phyloP scores from a whole-genome alignment of 2,113 vertebrate species.

The Rhinogobius similis region DNA sequence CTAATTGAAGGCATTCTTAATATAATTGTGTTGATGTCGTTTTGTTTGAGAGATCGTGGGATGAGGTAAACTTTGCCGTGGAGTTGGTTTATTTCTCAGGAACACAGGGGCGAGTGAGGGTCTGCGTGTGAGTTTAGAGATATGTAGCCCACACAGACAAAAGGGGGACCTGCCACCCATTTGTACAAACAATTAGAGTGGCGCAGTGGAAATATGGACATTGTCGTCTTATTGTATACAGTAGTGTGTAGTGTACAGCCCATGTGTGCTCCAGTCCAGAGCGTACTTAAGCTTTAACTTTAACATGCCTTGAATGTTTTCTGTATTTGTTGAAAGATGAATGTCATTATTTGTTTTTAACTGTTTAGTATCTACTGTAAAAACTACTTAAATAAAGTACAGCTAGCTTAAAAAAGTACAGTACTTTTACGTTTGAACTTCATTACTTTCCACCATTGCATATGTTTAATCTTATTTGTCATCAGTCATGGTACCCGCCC shows the following conservation, averaged over 20 bases:
- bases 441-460: not conserved
- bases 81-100: slow-evolving; percentile 41
- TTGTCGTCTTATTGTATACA: not conserved
- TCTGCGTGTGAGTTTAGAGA: slow-evolving; percentile 8
- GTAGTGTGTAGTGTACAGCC: not conserved
- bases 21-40: slow-evolving; percentile 26
- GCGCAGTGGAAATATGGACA: not conserved
- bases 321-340: not conserved
- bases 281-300: too few species aligned
- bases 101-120: not conserved
- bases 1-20: slow-evolving; percentile 20
- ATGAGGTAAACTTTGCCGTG: slow-evolving; percentile 36
- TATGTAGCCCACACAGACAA: slow-evolving; percentile 40
- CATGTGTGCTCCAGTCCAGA: not conserved
- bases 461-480: not conserved
- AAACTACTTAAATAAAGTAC: too few species aligned
- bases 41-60: slow-evolving; percentile 31
- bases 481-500: too few species aligned
- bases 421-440: too few species aligned
- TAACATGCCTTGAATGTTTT: too few species aligned
- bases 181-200: slow-evolving; percentile 15
- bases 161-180: slow-evolving; percentile 5
- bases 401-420: too few species aligned
- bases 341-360: not conserved
- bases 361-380: too few species aligned